Evolutionary conservation across 2,797 vertebrate genomes (phyloP).

Genomic region (Epinephelus coioides): DNA sequence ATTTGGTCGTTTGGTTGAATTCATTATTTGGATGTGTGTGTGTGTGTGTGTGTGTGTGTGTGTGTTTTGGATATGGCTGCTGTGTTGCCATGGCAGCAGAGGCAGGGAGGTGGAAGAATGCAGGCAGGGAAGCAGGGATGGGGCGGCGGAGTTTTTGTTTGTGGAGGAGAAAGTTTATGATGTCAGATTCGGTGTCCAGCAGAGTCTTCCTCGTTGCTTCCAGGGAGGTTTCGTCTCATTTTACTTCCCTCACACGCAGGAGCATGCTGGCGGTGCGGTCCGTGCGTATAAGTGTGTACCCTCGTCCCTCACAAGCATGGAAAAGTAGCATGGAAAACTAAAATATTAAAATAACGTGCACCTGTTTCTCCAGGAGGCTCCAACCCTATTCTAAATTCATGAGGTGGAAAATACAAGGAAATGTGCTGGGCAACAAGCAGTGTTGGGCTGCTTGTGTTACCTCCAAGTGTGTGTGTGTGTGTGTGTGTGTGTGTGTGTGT

Average conservation of each 20-base stretch:
- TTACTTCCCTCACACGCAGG: slow-evolving; percentile 16
- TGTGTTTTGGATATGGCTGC: slow-evolving; percentile 20
- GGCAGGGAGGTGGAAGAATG: slow-evolving; percentile 31
- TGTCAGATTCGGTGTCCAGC: slow-evolving; percentile 31
- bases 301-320: not conserved
- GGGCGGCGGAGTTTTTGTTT: slow-evolving; percentile 17
- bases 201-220: slow-evolving; percentile 1
- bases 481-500: slow-evolving; percentile 35
- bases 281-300: not conserved
- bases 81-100: slow-evolving; percentile 71
- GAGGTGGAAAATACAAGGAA: slow-evolving; percentile 58
- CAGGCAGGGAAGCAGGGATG: slow-evolving; percentile 13
- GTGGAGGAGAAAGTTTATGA: slow-evolving; percentile 45
- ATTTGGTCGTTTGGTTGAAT: slow-evolving; percentile 53
- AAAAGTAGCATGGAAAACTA: not conserved
- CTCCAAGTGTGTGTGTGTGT: slow-evolving; percentile 19
- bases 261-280: not conserved
- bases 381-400: slow-evolving; percentile 64
- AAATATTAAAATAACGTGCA: not conserved
- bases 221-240: slow-evolving; percentile 18
- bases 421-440: slow-evolving; percentile 53
- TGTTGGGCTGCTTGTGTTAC: slow-evolving; percentile 30
- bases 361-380: slow-evolving; percentile 45
- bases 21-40: slow-evolving; percentile 41
- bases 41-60: no score